A percentile compares a stretch with the other conserved stretches of the same genome.
Evolutionary conservation across 2,888 invertebrate species (phyloP).

Genomic region (Oscheius myriophilus): DNA sequence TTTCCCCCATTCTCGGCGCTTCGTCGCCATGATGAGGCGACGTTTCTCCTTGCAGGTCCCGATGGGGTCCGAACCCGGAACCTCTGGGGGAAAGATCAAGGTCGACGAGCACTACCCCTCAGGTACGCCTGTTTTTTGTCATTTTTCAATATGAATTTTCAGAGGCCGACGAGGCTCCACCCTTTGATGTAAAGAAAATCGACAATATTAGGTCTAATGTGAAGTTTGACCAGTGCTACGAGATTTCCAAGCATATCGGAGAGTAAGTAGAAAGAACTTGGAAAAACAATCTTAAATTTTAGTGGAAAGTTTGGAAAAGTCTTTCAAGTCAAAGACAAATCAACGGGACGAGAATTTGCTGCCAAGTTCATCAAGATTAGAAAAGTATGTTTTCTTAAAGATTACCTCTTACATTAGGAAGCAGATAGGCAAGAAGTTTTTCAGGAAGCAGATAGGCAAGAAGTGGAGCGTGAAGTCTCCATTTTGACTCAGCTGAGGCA

Average conservation of each 20-base stretch:
- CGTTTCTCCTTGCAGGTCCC: constrained; percentile 39
- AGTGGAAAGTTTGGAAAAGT: constrained; percentile 75
- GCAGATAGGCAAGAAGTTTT: constrained; percentile 55
- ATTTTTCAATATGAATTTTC: not conserved
- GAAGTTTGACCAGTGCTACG: constrained; percentile 64
- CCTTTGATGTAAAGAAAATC: constrained; percentile 61
- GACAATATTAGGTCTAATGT: constrained; percentile 62
- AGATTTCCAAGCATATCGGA: constrained; percentile 59
- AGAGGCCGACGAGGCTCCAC: constrained; percentile 65
- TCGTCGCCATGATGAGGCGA: constrained; percentile 18
- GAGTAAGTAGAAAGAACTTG: constrained; percentile 49
- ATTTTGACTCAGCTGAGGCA: constrained; percentile 94
- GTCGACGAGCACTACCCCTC: constrained; percentile 51
- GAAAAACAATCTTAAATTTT: constrained; percentile 35
- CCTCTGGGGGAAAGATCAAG: constrained; percentile 43
- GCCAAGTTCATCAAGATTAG: constrained; percentile 80
- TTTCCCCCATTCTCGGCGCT: constrained; percentile 6
- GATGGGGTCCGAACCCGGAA: constrained; percentile 46
- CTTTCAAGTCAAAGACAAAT: constrained; percentile 76
- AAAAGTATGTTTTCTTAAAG: constrained; percentile 32
- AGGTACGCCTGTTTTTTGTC: constrained; percentile 28
- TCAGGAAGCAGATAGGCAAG: constrained; percentile 61
- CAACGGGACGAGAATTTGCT: constrained; percentile 79
- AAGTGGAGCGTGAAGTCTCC: constrained; percentile 78
- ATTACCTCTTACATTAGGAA: constrained; percentile 26